Conservation (phyloP, 2,113 vertebrate genomes). For the Manacus vitellinus region DNA sequence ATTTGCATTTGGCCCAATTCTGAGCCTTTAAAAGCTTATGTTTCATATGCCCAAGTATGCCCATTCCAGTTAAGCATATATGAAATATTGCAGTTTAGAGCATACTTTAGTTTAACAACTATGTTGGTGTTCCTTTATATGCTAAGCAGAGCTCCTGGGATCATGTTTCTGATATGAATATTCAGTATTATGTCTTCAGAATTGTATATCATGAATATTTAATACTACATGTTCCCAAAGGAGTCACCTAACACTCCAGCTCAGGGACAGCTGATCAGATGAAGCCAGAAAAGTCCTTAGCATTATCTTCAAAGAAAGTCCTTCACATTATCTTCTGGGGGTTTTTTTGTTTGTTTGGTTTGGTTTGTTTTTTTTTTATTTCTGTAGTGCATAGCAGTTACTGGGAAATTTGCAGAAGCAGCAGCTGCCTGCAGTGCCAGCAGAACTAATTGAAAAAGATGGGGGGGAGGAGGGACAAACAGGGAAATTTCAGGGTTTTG, state of each 20-base stretch:
- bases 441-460: neutral
- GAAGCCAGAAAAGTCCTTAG: neutral
- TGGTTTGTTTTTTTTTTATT: neutral
- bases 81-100: neutral
- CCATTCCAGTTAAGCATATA: neutral
- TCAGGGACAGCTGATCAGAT: neutral
- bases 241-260: neutral
- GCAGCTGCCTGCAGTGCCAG: neutral
- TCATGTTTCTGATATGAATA: neutral
- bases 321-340: neutral
- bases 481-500: neutral
- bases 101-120: neutral
- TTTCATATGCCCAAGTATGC: neutral
- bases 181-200: neutral
- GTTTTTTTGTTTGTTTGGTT: neutral
- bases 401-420: neutral
- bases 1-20: neutral
- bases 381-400: neutral
- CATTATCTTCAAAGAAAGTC: neutral
- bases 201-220: constrained; percentile 17
- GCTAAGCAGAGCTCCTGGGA: neutral
- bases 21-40: neutral
- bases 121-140: neutral
- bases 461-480: no score
- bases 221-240: neutral